Base-by-base conservation (phyloP, 2,797 vertebrate species). In the Thripadectes ignobilis region DNA sequence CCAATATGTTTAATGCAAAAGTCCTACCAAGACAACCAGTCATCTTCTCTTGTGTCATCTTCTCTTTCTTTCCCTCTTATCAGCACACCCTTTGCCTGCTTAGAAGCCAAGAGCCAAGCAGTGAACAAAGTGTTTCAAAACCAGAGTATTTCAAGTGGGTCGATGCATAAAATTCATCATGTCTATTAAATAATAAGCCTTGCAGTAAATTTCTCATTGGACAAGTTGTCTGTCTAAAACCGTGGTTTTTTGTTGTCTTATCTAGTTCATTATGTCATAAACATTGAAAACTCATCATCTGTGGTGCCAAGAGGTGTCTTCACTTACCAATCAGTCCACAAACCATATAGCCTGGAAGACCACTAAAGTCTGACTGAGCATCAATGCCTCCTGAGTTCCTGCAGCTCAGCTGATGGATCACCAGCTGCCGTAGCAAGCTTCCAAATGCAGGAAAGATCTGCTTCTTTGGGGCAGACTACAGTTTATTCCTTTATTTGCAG, bases 401-500 rank as follows among this genome's bases (percentile, higher is more conserved):
- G 36, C 19, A n/a, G 55, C 4, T 19, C 68, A 22, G 38, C 38
- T 57, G 38, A 52, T 6, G 49, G 58, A 54, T 54, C 62, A 27
- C 73, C 55, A 41, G 32, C 59, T 39, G 43, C 63, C 1, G 0
- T 6, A 43, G 30, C 30, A 48, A 79, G 58, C 55, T 45, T 71
- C 24, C 2, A 4, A 34, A 7, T 0, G 0, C 48, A 10, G 45
- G 55, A 48, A 39, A 55, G 48, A 85, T 54, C 24, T 0, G 0
- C 58, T 65, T 41, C 83, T 77, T 57, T 14, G 8, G 59, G 78
- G 63, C 48, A 38, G 8, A 32, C 76, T 63, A 67, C 52, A 4
- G 5, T 15, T 11, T 38, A 52, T 57, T 30, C 41, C 78, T 77
- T 39, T 62, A 43, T 38, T 63, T 61, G 45, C 55, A 78, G 62